Base-by-base conservation (phyloP, 1,140 invertebrate species). In the Bombyx mandarina region DNA sequence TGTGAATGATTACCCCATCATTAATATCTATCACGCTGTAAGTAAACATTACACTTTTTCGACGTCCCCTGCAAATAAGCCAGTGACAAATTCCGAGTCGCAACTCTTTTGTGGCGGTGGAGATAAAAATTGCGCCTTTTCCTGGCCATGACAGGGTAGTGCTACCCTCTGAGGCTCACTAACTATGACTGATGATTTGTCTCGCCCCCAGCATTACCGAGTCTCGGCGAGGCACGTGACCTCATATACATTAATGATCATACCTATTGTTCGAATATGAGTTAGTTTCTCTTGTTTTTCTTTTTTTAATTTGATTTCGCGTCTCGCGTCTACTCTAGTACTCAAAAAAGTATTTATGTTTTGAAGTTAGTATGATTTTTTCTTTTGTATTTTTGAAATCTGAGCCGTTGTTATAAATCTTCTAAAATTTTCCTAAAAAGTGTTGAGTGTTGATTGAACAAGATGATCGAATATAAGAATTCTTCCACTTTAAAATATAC, bases 81-180 rank as follows among this genome's bases (percentile, higher is more conserved):
- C 71, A 67, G 72, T 82, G 81, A 82, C 81, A 85, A 85, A 85
- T 85, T 79, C 72, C 57, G 59, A 55, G 58, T 58, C 69, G 73
- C 73, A 85, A 85, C 81, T 85, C 81, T 85, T 81, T 84, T 77
- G 79, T 75, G 79, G 70, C 45, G 65, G 63, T 57, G 53, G 69
- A 69, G 75, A 82, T 82, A 82, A 85, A 84, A 82, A 78, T 78
- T 73, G 70, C 63, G 66, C 57, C 66, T 73, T 73, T 71, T 71
- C 71, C 71, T 74, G 77, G 56, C 57, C 46, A 59, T 79, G 77
- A 79, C 75, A 73, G 44, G 35, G 59, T 66, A 54, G 58, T 67
- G 65, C 69, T 61, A 52, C 45, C 43, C 43, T 54, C 53, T 43
- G 43, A 45, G 53, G 53, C 22, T 58, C 61, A 61, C 70, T 86